A percentile compares a stretch with the other conserved stretches of the same genome.
These are phyloP conservation scores for Catonia carolina DNA, from an alignment of 2,888 invertebrate genomes.

Conservation along the genomic window DNA sequence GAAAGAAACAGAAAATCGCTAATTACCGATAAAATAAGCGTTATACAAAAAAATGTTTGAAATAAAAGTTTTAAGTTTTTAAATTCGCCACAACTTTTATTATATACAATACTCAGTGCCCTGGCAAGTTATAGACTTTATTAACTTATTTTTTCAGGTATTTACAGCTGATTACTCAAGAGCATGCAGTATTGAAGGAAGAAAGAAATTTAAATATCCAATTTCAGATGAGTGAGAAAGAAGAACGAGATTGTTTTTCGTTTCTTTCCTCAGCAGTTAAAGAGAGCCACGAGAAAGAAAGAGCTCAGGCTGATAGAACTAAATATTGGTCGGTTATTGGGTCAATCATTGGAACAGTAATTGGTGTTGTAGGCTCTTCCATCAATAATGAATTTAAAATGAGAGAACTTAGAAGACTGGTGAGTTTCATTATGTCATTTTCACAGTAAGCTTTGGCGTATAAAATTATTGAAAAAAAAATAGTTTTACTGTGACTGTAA, in stretches of 20 bases:
- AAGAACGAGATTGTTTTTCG: conserved; percentile 68
- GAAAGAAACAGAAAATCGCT: too few species aligned
- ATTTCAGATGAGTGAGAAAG: conserved; percentile 59
- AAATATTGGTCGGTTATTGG: conserved; percentile 78
- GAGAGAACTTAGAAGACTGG: conserved; percentile 56
- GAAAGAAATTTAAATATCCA: conserved; percentile 47
- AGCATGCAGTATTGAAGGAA: conserved; percentile 50
- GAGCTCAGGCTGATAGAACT: conserved; percentile 72
- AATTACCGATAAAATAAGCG: too few species aligned
- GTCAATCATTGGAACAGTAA: conserved; percentile 57
- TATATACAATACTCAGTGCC: too few species aligned
- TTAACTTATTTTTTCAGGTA: too few species aligned
- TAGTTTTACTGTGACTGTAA: too few species aligned
- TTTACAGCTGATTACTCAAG: conserved; percentile 48
- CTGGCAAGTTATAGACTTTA: too few species aligned
- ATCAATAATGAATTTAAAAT: conserved; percentile 59
- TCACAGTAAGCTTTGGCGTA: neutral
- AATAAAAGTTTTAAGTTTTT: too few species aligned
- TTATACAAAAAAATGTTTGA: too few species aligned
- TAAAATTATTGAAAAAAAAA: neutral
- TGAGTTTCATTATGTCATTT: conserved; percentile 35
- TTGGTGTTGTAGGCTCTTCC: conserved; percentile 60
- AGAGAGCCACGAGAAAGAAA: conserved; percentile 74
- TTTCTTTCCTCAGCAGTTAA: conserved; percentile 63
- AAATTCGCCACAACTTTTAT: too few species aligned